Evolutionary conservation across 2,113 vertebrate genomes (phyloP).

Genomic region (Antechinus stuartii): DNA sequence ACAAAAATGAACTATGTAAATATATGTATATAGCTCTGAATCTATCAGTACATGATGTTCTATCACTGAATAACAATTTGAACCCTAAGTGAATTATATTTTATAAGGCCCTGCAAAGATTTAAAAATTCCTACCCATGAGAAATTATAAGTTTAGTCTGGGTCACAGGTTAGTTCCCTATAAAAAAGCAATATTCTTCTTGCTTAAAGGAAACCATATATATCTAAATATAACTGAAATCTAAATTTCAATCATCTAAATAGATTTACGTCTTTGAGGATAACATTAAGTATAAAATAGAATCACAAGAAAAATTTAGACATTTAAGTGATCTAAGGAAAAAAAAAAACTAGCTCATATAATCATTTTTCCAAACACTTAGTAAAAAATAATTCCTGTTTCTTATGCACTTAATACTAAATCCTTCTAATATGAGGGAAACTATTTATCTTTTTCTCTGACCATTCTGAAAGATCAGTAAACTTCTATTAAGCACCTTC

Average conservation of each 20-base stretch:
- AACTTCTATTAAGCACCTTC: background rate
- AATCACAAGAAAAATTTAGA: background rate
- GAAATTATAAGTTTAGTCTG: background rate
- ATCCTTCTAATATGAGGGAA: background rate
- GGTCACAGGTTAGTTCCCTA: background rate
- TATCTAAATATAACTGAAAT: background rate
- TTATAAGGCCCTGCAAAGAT: background rate
- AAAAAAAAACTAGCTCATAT: background rate
- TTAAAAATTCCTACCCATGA: background rate
- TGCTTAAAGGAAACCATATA: background rate
- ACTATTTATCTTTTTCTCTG: background rate
- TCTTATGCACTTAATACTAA: background rate
- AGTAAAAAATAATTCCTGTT: background rate
- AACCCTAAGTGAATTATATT: background rate
- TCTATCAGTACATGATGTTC: background rate
- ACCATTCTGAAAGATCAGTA: background rate
- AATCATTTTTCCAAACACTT: background rate
- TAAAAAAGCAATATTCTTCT: background rate
- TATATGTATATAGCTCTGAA: background rate
- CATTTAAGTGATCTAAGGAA: background rate
- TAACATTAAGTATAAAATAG: background rate
- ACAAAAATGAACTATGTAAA: background rate
- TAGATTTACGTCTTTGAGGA: background rate
- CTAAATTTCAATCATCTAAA: background rate
- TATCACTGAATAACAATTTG: background rate